Conservation (phyloP, 2,888 invertebrate species). For the Agriopis marginaria region DNA sequence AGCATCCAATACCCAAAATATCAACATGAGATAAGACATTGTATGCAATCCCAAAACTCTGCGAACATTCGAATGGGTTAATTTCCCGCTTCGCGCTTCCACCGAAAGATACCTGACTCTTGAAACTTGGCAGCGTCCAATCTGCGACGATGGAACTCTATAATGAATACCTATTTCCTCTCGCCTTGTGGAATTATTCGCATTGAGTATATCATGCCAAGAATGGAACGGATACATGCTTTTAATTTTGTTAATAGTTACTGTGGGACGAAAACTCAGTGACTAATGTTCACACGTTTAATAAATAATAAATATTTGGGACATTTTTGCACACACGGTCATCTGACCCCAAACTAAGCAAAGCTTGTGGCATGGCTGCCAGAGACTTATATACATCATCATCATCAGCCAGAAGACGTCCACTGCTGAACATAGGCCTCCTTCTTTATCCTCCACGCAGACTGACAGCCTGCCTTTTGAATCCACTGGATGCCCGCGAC, state of each 20-base stretch:
- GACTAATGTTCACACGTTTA: neutral
- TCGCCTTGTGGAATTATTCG: constrained; percentile 24
- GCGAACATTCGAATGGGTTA: constrained; percentile 32
- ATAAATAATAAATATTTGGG: no score
- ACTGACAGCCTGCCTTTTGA: no score
- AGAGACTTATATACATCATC: no score
- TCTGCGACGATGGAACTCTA: constrained; percentile 29
- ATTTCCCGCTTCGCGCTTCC: constrained; percentile 33
- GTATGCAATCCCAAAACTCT: constrained; percentile 23
- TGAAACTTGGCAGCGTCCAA: constrained; percentile 36
- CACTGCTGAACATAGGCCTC: no score
- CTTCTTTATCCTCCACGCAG: no score
- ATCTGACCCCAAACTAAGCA: no score
- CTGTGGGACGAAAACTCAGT: neutral
- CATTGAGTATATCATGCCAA: constrained; percentile 28
- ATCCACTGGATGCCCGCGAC: no score
- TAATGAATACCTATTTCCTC: constrained; percentile 37
- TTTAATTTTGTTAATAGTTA: neutral
- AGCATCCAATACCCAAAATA: constrained; percentile 6
- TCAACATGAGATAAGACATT: constrained; percentile 30
- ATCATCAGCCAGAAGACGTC: no score
- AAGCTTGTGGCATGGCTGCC: no score
- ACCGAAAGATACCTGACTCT: constrained; percentile 33
- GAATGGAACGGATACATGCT: constrained; percentile 8
- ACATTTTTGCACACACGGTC: no score